A percentile compares a stretch with the other conserved stretches of the same genome.
phyloP scores from a whole-genome alignment of 2,113 vertebrate genomes.

The Polyodon spathula region DNA sequence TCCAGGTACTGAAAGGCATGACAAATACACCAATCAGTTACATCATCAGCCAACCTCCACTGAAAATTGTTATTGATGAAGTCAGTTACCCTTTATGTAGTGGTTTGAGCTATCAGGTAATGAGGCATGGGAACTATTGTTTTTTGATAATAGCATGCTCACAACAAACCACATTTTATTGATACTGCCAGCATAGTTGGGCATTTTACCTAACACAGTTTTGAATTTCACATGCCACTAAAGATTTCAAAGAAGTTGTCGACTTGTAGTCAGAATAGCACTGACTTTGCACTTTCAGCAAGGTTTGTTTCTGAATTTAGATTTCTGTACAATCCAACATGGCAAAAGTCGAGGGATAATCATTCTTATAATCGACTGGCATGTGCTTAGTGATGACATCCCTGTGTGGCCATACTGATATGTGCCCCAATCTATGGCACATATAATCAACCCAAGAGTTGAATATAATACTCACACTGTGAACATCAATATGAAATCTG shows the following conservation, averaged over 20 bases:
- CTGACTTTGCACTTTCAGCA: slow-evolving; percentile 8
- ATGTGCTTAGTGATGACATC: too few relatives aligned
- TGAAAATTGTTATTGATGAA: too few relatives aligned
- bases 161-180: slow-evolving; percentile 8
- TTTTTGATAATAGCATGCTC: background rate
- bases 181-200: background rate
- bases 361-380: too few relatives aligned
- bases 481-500: background rate
- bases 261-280: slow-evolving; percentile 11
- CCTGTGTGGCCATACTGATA: too few relatives aligned
- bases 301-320: slow-evolving; percentile 8
- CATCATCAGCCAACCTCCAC: background rate
- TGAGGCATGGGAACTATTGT: too few relatives aligned
- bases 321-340: background rate
- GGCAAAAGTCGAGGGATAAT: too few relatives aligned
- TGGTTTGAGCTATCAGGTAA: too few relatives aligned
- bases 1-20: background rate
- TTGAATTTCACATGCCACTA: slow-evolving; percentile 17
- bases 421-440: background rate
- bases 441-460: slow-evolving; percentile 6
- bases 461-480: background rate
- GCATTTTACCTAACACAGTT: background rate
- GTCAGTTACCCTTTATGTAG: too few relatives aligned
- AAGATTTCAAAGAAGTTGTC: slow-evolving; percentile 13
- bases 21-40: slow-evolving; percentile 8